Percentiles rank a stretch among this genome's conserved stretches.
These are phyloP conservation scores for Hypena proboscidalis DNA, from an alignment of 2,888 invertebrate species.

Conservation along the genomic window DNA sequence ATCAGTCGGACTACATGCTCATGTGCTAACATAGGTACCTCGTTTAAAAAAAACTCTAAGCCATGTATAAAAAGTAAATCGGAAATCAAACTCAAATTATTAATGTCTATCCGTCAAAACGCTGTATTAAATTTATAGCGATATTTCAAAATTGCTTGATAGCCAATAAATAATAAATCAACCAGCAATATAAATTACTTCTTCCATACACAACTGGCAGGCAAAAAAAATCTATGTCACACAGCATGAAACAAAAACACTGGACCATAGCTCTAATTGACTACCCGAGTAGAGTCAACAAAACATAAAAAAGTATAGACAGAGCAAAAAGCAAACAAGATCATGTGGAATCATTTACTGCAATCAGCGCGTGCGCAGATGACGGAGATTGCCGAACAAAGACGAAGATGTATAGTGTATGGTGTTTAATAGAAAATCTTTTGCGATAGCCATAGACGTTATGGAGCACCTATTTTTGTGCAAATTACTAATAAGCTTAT, in stretches of 20 bases:
- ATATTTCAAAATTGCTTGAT: neutral
- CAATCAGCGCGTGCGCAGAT: conserved; percentile 63
- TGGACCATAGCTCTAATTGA: conserved; percentile 68
- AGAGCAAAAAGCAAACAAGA: conserved; percentile 78
- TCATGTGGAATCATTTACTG: conserved; percentile 81
- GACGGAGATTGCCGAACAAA: conserved; percentile 59
- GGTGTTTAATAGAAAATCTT: conserved; percentile 27
- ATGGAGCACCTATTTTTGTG: neutral
- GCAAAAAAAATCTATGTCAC: conserved; percentile 22
- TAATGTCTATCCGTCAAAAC: neutral
- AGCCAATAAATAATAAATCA: conserved; percentile 5
- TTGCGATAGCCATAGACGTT: conserved; percentile 29
- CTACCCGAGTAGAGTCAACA: conserved; percentile 50
- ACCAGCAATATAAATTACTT: conserved; percentile 7
- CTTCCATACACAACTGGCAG: conserved; percentile 1
- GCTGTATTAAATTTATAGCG: neutral
- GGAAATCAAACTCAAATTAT: too few species aligned
- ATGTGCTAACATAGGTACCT: too few species aligned
- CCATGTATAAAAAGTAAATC: too few species aligned
- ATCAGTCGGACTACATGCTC: too few species aligned
- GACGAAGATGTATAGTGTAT: conserved; percentile 51
- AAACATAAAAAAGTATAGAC: conserved; percentile 64
- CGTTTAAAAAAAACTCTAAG: too few species aligned
- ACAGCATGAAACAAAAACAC: conserved; percentile 24
- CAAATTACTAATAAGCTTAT: too few species aligned